Conservation (phyloP, 2,797 vertebrate genomes). For the Arrhamphus sclerolepis region DNA sequence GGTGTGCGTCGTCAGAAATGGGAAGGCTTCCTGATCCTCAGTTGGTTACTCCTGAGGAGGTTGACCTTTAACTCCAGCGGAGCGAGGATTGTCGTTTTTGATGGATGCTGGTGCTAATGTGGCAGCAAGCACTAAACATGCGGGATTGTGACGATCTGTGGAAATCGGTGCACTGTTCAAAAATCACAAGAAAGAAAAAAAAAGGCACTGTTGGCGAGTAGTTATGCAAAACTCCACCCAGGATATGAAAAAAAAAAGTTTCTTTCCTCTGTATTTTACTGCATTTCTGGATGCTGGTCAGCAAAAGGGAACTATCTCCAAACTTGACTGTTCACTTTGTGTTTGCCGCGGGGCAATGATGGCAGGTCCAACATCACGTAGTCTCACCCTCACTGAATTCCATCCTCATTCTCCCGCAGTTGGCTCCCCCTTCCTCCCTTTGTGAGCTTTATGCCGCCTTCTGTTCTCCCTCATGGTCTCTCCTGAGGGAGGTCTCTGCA, state of each 20-base stretch:
- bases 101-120: no score
- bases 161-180: not conserved
- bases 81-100: conserved; percentile 23
- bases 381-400: conserved; percentile 40
- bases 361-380: conserved; percentile 63
- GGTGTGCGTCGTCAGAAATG: not conserved
- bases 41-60: not conserved
- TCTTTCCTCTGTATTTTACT: conserved; percentile 28
- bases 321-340: conserved; percentile 38
- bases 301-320: conserved; percentile 47
- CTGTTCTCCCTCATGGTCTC: conserved; percentile 56
- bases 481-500: conserved; percentile 56
- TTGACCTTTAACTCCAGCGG: not conserved
- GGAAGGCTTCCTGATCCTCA: no score
- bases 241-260: not conserved
- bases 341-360: conserved; percentile 25
- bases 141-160: not conserved
- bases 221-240: conserved; percentile 16
- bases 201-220: conserved; percentile 72
- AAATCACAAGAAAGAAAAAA: not conserved
- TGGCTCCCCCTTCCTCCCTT: not conserved
- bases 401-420: conserved; percentile 41
- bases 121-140: not conserved
- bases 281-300: conserved; percentile 41
- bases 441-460: conserved; percentile 50